Conservation (phyloP, 2,888 invertebrate species). For the Tanypteryx hageni region DNA sequence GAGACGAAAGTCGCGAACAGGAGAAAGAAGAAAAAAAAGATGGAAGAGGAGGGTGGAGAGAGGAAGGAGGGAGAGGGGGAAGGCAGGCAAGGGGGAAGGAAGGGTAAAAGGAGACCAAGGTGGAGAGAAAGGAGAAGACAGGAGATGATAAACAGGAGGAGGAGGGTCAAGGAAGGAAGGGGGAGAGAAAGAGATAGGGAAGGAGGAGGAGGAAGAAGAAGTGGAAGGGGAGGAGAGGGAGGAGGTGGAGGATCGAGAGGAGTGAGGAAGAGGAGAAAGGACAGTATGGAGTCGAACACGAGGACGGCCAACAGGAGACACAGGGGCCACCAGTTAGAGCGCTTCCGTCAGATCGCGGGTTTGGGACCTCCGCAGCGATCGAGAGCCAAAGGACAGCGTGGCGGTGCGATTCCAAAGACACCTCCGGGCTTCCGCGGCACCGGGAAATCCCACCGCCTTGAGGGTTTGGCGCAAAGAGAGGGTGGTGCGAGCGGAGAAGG, state of each 20-base stretch:
- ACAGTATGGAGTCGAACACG: not conserved
- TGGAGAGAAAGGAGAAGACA: constrained; percentile 23
- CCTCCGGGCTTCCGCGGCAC: not conserved
- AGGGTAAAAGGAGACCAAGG: not conserved
- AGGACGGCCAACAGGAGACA: constrained; percentile 1
- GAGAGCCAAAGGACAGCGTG: not conserved
- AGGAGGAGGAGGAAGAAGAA: not conserved
- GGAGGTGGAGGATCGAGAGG: not conserved
- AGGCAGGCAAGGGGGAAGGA: not conserved
- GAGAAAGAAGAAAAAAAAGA: not conserved
- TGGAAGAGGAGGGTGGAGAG: not conserved
- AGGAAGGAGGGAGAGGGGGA: not conserved
- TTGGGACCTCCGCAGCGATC: not conserved
- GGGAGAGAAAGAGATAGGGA: not conserved
- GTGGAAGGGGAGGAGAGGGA: not conserved
- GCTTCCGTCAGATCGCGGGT: not conserved
- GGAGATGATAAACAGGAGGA: not conserved
- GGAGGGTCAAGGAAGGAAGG: constrained; percentile 7
- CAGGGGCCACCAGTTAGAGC: not conserved
- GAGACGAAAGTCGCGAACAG: not conserved
- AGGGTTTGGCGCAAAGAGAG: not conserved
- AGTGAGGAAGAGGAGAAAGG: not conserved
- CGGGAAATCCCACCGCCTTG: not conserved
- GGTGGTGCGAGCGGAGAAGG: not conserved
- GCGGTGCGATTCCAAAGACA: not conserved